Conservation (phyloP, 2,797 vertebrate species). For the Urosaurus nigricauda region DNA sequence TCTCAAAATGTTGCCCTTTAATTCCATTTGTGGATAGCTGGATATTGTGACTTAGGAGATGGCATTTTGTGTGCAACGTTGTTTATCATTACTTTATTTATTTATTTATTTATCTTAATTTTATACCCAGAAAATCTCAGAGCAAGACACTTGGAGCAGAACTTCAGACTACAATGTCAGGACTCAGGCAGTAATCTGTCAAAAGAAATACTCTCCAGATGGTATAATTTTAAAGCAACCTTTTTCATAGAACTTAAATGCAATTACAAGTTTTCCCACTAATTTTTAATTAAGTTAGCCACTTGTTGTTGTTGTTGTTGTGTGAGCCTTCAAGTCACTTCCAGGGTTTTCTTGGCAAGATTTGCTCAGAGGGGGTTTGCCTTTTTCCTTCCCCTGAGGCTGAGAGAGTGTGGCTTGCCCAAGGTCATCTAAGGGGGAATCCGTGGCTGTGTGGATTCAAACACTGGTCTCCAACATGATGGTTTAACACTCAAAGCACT, state of each 20-base stretch:
- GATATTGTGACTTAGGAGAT: neutral
- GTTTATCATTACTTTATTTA: neutral
- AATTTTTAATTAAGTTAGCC: too few species aligned
- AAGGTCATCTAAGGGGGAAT: too few species aligned
- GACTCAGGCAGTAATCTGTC: neutral
- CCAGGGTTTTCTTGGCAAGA: too few species aligned
- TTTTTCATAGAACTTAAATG: neutral
- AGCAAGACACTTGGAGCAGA: neutral
- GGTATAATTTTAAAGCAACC: neutral
- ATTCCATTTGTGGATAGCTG: neutral
- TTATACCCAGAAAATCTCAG: neutral
- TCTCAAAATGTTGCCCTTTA: neutral
- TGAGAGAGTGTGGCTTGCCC: too few species aligned
- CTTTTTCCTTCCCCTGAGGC: too few species aligned
- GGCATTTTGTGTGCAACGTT: neutral
- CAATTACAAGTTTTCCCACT: neutral
- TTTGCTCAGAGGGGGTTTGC: too few species aligned
- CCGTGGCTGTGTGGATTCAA: too few species aligned
- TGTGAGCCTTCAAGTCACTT: too few species aligned
- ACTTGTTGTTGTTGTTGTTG: neutral
- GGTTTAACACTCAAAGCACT: too few species aligned
- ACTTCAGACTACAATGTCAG: conserved; percentile 16
- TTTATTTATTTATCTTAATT: neutral
- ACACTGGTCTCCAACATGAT: too few species aligned
- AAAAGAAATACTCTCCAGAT: neutral